Evolutionary conservation across 2,888 invertebrate species (phyloP).

Genomic region (Atrina japonica): DNA sequence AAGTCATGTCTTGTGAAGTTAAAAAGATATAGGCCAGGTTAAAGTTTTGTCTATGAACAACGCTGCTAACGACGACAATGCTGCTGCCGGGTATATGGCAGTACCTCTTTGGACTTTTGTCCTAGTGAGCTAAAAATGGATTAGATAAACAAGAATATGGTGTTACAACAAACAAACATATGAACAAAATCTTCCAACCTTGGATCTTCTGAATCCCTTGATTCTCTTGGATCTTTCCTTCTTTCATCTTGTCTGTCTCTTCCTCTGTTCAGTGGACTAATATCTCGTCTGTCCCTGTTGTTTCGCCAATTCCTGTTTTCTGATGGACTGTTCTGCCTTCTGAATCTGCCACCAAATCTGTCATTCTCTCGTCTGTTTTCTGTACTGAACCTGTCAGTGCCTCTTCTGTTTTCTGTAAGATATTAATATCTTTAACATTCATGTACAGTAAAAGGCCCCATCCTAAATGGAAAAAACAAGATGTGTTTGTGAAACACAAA

Average conservation of each 20-base stretch:
- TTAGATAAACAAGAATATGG: too few relatives aligned
- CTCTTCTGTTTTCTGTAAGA: slow-evolving; percentile 5
- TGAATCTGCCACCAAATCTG: slow-evolving; percentile 16
- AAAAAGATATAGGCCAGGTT: too few relatives aligned
- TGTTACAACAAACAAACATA: not conserved
- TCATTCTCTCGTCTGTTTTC: slow-evolving; percentile 26
- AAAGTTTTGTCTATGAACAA: too few relatives aligned
- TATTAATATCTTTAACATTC: too few relatives aligned
- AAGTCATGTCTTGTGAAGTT: too few relatives aligned
- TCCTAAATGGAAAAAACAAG: too few relatives aligned
- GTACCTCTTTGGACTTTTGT: too few relatives aligned
- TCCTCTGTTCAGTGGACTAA: slow-evolving; percentile 17
- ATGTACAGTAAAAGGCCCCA: too few relatives aligned
- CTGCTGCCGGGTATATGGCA: too few relatives aligned
- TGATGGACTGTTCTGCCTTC: slow-evolving; percentile 16
- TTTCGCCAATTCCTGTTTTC: slow-evolving; percentile 19
- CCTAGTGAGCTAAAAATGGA: too few relatives aligned
- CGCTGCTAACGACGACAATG: too few relatives aligned
- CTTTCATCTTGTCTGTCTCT: slow-evolving; percentile 5
- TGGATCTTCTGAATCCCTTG: slow-evolving; percentile 19
- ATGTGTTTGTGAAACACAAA: too few relatives aligned
- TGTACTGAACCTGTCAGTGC: slow-evolving; percentile 29
- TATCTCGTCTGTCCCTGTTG: slow-evolving; percentile 10
- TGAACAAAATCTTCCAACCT: slow-evolving; percentile 7
- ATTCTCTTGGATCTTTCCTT: slow-evolving; percentile 4